Evolutionary conservation across 2,797 vertebrate genomes (phyloP), one percentile per base, ranked within the genome.

Genomic region (Nyctibius grandis): DNA sequence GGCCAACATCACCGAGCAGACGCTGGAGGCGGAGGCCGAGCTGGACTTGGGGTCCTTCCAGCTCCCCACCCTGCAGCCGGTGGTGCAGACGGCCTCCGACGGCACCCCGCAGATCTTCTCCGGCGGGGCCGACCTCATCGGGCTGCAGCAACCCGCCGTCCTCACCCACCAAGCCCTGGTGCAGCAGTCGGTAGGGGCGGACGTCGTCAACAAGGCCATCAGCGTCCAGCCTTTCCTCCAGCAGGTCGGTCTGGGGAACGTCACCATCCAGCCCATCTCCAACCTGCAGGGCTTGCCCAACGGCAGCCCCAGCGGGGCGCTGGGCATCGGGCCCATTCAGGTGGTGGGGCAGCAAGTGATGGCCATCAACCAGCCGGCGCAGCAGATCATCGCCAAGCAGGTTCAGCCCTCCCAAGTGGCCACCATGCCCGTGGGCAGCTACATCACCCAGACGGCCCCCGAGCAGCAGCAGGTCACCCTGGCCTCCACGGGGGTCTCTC

Each of bases 1-100:
- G 96, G 99, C 99, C 89, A 99, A 99, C 97, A 99, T 99, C 98
- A 99, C 99, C 0, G 99, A 99, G 95, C 99, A 99, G 97, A 99
- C 99, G 6, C 95, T 99, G 86, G 99, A 99, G 96, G 99, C 99
- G 0, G 99, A 99, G 70, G 99, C 98, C 1, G 99, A 99, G 96
- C 98, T 99, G 98, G 99, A 99, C 94, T 98, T 99, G 98, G 99
- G 99, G 42, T 98, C 99, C 77, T 99, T 99, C 95, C 99, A 99
- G 75, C 98, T 99, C 56, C 98, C 99, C n/a, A 98, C 98, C 40
- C 98, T 99, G 14, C 98, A 99, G 38, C 99, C 99, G 3, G 99
- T 99, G 34, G 99, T 99, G 44, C 98, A 99, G 61, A 96, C 99
- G 0, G 91, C 99, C 2, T 97, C 99, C 57, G 99, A 99, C 20